Conservation (phyloP, 1,140 invertebrate species). For the Condylostylus longicornis region DNA sequence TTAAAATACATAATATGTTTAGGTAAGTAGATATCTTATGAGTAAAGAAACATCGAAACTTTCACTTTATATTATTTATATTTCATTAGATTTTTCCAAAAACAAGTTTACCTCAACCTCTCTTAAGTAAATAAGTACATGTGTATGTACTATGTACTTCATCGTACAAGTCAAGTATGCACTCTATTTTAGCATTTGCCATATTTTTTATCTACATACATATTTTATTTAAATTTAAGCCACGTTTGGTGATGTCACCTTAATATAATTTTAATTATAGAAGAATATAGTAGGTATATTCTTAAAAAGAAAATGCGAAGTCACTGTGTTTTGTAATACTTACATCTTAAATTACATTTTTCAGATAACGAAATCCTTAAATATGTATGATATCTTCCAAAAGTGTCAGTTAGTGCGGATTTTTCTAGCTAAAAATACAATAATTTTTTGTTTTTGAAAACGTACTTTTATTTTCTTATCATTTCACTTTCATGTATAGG, state of each 20-base stretch:
- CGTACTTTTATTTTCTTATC: no score
- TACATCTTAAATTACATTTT: slow-evolving; percentile 91
- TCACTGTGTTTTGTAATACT: slow-evolving; percentile 24
- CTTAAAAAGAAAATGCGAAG: not conserved
- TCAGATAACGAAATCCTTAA: slow-evolving; percentile 92
- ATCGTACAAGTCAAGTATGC: not conserved
- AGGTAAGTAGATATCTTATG: slow-evolving; percentile 10
- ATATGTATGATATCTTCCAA: slow-evolving; percentile 81
- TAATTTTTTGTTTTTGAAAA: no score
- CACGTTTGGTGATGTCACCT: no score
- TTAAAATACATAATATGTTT: slow-evolving; percentile 7
- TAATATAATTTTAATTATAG: not conserved
- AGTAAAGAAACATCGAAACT: slow-evolving; percentile 4
- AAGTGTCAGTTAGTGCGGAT: slow-evolving; percentile 59
- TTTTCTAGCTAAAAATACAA: no score
- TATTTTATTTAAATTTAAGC: no score
- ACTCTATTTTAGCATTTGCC: not conserved
- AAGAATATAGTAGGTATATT: not conserved
- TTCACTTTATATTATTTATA: not conserved
- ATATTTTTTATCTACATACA: not conserved
- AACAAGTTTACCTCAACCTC: not conserved
- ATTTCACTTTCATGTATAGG: no score
- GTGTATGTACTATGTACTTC: no score
- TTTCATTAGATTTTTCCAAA: not conserved
- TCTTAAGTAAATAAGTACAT: not conserved